Evolutionary conservation across 2,113 vertebrate genomes (phyloP).

Genomic region (Cettia cetti): DNA sequence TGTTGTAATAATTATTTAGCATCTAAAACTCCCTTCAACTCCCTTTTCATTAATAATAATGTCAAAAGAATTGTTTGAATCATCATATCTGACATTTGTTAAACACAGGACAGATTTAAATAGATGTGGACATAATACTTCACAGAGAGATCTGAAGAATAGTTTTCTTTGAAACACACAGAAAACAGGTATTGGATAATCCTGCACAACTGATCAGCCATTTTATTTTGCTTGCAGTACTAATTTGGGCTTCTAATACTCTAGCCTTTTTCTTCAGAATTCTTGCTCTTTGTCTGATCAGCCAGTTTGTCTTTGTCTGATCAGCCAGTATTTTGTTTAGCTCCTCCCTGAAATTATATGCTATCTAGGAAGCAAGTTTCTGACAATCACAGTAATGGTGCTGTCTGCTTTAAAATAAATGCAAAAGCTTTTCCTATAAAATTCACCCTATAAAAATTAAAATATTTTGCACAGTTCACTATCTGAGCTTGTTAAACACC

Average conservation of each 20-base stretch:
- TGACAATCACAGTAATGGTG: background rate
- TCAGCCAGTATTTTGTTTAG: background rate
- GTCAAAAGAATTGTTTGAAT: background rate
- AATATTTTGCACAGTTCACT: background rate
- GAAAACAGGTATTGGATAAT: background rate
- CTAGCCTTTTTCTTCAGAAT: background rate
- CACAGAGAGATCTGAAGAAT: background rate
- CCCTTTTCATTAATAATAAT: background rate
- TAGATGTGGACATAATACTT: background rate
- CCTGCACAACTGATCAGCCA: background rate
- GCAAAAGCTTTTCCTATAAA: background rate
- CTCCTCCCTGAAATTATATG: background rate
- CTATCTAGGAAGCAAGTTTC: background rate
- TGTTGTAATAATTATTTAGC: background rate
- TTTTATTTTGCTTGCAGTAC: background rate
- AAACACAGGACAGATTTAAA: background rate
- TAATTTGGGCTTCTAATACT: background rate
- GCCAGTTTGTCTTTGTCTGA: background rate
- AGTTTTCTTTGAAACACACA: background rate
- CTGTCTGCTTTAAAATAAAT: background rate
- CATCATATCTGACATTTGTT: background rate
- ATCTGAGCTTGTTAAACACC: background rate
- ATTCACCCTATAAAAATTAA: background rate
- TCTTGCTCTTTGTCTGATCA: background rate
- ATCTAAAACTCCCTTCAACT: background rate